phyloP scores from a whole-genome alignment of 2,888 invertebrate genomes.

The Hymenopus coronatus region DNA sequence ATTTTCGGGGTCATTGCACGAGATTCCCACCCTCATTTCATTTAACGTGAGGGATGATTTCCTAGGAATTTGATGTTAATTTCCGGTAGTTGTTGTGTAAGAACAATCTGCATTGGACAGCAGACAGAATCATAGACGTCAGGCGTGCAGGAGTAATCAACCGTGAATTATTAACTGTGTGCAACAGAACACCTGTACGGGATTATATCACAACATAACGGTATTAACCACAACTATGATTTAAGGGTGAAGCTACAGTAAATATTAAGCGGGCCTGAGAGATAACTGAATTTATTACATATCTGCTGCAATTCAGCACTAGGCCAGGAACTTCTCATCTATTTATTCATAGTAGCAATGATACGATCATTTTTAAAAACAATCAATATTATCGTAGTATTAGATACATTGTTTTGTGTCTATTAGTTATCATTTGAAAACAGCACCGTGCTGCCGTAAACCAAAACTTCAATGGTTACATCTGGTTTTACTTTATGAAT shows the following conservation, averaged over 20 bases:
- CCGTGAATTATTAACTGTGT: background rate
- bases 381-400: background rate
- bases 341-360: too few species aligned
- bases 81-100: background rate
- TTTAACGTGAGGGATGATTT: background rate
- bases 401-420: background rate
- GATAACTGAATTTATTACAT: too few species aligned
- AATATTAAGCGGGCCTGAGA: background rate
- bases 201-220: background rate
- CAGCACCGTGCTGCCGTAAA: background rate
- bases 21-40: background rate
- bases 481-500: background rate
- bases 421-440: background rate
- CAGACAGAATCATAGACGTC: background rate
- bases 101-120: background rate
- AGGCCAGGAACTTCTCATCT: too few species aligned
- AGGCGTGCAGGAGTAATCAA: background rate
- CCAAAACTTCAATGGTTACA: background rate
- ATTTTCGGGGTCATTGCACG: background rate
- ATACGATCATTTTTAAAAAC: too few species aligned
- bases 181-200: background rate
- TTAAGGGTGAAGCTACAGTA: background rate
- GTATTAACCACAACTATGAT: background rate
- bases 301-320: too few species aligned
- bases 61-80: background rate